These are phyloP conservation scores for Amphiduros pacificus DNA, from an alignment of 2,888 invertebrate genomes.

Conservation along the genomic window DNA sequence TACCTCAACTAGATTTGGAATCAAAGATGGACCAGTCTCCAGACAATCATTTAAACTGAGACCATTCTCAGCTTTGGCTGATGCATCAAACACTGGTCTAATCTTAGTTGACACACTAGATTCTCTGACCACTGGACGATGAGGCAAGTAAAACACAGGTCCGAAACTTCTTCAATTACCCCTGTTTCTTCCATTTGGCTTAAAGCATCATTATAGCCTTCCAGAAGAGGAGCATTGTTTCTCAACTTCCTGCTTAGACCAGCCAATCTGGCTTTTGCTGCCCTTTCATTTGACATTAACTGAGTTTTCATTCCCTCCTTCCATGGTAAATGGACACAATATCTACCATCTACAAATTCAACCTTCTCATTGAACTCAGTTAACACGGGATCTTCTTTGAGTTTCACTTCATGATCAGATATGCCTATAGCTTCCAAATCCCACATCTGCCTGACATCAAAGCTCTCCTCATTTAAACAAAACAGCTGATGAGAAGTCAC, in stretches of 20 bases:
- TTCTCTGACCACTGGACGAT: slow-evolving; percentile 2
- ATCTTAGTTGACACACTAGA: background rate
- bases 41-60: slow-evolving; percentile 11
- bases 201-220: background rate
- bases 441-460: background rate
- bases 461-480: background rate
- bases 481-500: background rate
- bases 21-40: too few relatives aligned
- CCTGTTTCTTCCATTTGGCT: background rate
- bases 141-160: slow-evolving; percentile 3
- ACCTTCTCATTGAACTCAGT: background rate
- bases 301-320: too few relatives aligned
- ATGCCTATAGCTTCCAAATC: background rate
- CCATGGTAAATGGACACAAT: slow-evolving; percentile 5
- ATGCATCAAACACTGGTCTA: slow-evolving; percentile 5
- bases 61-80: background rate
- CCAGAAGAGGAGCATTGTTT: background rate
- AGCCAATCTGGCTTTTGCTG: too few relatives aligned
- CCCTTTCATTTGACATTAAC: too few relatives aligned
- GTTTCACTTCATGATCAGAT: background rate
- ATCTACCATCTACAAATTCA: background rate
- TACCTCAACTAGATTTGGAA: slow-evolving; percentile 16
- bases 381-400: background rate
- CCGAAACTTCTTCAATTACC: background rate
- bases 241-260: too few relatives aligned